phyloP scores from a whole-genome alignment of 1,140 invertebrate species.

The Parapsyche elsis region DNA sequence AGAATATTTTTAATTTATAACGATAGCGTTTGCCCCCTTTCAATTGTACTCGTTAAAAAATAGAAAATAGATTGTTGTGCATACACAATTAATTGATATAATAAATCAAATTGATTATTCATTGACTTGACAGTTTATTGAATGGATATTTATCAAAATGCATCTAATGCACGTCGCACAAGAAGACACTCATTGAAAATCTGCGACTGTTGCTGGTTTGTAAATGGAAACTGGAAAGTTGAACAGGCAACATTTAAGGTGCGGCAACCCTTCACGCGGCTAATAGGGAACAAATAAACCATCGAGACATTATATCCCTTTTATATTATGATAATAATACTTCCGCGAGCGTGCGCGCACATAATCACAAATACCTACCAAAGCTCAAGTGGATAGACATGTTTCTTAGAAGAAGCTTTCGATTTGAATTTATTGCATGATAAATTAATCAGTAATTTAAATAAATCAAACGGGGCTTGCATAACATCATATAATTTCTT shows the following conservation, averaged over 20 bases:
- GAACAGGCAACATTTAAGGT: slow-evolving; percentile 19
- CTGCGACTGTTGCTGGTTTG: background rate
- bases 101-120: no score
- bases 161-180: background rate
- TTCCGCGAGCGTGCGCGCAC: background rate
- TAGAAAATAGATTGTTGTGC: no score
- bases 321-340: slow-evolving; percentile 14
- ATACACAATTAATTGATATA: no score
- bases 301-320: background rate
- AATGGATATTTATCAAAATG: background rate
- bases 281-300: slow-evolving; percentile 16
- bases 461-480: no score
- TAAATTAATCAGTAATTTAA: no score
- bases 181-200: slow-evolving; percentile 19
- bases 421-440: no score
- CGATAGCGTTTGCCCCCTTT: background rate
- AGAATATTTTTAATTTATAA: slow-evolving; percentile 25
- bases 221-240: slow-evolving; percentile 25
- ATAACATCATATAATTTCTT: no score
- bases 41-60: background rate
- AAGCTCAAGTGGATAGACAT: no score
- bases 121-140: background rate
- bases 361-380: slow-evolving; percentile 4
- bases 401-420: no score
- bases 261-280: slow-evolving; percentile 2